These are phyloP conservation scores for Halocynthia aurantium DNA, from an alignment of 23 tunicate genomes.

Conservation along the genomic window DNA sequence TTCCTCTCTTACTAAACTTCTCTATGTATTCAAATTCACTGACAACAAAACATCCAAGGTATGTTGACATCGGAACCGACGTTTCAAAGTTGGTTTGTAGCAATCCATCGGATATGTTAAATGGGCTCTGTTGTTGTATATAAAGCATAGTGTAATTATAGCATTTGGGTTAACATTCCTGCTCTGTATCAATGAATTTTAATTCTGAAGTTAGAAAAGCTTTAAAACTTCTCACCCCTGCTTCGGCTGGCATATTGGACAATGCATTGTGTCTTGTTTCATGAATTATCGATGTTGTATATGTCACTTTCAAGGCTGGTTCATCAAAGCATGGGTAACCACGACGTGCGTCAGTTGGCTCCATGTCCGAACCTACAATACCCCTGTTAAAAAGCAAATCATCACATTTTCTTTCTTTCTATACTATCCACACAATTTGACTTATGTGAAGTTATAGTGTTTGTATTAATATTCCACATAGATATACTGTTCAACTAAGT, in stretches of 20 bases:
- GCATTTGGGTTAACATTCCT: too few species aligned
- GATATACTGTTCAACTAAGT: too few species aligned
- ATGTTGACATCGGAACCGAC: constrained; percentile 82
- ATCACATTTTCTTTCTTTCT: too few species aligned
- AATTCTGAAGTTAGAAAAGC: too few species aligned
- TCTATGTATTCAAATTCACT: constrained; percentile 54
- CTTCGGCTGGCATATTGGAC: constrained; percentile 64
- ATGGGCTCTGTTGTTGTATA: too few species aligned
- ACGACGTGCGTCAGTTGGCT: constrained; percentile 84
- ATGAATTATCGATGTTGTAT: constrained; percentile 61
- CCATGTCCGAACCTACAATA: constrained; percentile 92
- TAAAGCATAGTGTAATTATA: too few species aligned
- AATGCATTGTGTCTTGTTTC: constrained; percentile 51
- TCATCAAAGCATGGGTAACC: constrained; percentile 95
- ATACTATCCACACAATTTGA: too few species aligned
- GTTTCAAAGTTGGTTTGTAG: constrained; percentile 37
- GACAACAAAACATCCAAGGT: constrained; percentile 80
- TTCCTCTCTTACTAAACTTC: constrained; percentile 38
- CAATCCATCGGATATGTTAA: constrained; percentile 35
- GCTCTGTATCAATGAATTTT: too few species aligned
- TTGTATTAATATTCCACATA: too few species aligned
- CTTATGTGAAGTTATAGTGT: too few species aligned
- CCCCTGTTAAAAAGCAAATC: constrained; percentile 30
- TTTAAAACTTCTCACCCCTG: not conserved
- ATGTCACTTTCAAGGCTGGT: constrained; percentile 70